These are phyloP conservation scores for Vombatus ursinus DNA, from an alignment of 2,113 vertebrate genomes.

Conservation along the genomic window DNA sequence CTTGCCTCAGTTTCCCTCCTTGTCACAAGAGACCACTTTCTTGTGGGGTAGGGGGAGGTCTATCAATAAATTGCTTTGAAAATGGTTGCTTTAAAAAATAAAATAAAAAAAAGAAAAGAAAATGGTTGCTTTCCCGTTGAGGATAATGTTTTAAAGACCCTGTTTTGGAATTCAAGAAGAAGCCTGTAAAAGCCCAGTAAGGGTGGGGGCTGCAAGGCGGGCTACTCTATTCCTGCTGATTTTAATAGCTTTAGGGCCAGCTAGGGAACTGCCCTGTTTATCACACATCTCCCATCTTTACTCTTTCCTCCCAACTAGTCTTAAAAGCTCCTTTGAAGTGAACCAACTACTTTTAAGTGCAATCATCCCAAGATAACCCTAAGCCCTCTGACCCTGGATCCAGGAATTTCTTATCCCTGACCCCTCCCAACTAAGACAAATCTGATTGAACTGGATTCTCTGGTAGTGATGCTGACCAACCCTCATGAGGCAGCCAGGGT, in stretches of 20 bases:
- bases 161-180: neutral
- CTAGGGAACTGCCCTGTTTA: neutral
- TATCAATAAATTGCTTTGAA: constrained; percentile 3
- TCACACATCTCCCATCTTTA: neutral
- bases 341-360: constrained; percentile 62
- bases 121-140: neutral
- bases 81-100: neutral
- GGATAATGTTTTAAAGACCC: neutral
- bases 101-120: neutral
- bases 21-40: neutral
- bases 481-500: neutral
- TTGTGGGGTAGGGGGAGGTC: neutral
- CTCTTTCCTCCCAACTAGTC: neutral
- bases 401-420: constrained; percentile 56
- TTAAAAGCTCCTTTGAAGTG: constrained; percentile 65
- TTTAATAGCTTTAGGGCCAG: constrained; percentile 47
- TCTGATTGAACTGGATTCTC: neutral
- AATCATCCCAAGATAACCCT: constrained; percentile 74
- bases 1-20: constrained; percentile 15
- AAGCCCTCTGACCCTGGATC: neutral
- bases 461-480: neutral
- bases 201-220: neutral
- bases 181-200: neutral
- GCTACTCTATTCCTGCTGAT: neutral
- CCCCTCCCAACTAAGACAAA: neutral